Conservation (phyloP, 2,797 vertebrate species). For the Botia kubotai region DNA sequence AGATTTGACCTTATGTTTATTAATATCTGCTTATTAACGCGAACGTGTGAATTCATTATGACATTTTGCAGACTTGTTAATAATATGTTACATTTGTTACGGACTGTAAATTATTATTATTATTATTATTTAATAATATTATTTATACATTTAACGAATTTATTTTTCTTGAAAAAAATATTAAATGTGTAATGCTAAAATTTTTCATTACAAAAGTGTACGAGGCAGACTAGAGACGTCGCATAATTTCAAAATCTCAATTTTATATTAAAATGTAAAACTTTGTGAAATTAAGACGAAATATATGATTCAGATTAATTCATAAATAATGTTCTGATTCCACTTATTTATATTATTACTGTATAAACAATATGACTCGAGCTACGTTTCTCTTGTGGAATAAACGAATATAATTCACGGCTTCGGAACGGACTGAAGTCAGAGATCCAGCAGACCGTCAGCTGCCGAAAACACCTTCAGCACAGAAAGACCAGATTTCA, state of each 20-base stretch:
- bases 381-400: background rate
- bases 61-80: constrained; percentile 26
- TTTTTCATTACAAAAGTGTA: too few relatives aligned
- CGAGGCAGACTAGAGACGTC: background rate
- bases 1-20: constrained; percentile 50
- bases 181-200: too few relatives aligned
- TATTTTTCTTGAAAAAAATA: too few relatives aligned
- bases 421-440: background rate
- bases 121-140: too few relatives aligned
- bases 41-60: constrained; percentile 48
- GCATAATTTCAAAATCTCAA: background rate
- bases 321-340: too few relatives aligned
- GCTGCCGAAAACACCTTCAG: background rate
- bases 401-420: background rate
- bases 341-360: background rate
- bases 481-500: background rate
- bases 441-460: background rate
- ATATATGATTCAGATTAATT: too few relatives aligned
- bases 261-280: background rate
- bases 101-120: constrained; percentile 48
- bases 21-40: constrained; percentile 40
- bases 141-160: constrained; percentile 2
- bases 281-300: background rate
- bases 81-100: constrained; percentile 34
- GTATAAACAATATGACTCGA: too few relatives aligned